phyloP scores from a whole-genome alignment of 1,140 invertebrate genomes.

The Brachionus sp. region DNA sequence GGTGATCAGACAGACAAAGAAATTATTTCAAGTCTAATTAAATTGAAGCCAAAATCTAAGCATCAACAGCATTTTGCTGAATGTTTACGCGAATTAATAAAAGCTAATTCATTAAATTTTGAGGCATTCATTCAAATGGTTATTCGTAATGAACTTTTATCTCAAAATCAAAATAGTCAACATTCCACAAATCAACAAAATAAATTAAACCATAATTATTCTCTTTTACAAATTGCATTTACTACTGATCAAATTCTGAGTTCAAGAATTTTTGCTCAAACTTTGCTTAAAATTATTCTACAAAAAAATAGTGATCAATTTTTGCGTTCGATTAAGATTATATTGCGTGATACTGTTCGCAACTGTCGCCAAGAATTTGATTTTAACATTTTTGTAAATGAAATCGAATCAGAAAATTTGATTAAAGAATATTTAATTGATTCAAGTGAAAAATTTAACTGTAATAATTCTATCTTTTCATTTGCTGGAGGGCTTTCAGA shows the following conservation, averaged over 20 bases:
- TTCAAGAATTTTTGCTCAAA: conserved; percentile 65
- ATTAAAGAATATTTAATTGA: background rate
- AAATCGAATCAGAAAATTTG: conserved; percentile 65
- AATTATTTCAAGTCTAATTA: conserved; percentile 80
- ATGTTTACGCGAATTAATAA: conserved; percentile 69
- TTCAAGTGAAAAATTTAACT: background rate
- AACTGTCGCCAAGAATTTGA: conserved; percentile 75
- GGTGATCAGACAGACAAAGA: conserved; percentile 78
- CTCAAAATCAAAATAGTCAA: conserved; percentile 38
- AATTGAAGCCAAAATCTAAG: conserved; percentile 88
- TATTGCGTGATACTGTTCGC: conserved; percentile 82
- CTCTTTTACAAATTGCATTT: conserved; percentile 59
- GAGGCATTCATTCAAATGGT: conserved; percentile 14
- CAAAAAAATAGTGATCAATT: conserved; percentile 70
- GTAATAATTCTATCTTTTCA: background rate
- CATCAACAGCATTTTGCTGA: conserved; percentile 80
- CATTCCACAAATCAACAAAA: conserved; percentile 46
- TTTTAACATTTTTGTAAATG: conserved; percentile 68
- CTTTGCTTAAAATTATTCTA: conserved; percentile 74
- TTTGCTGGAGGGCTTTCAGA: background rate
- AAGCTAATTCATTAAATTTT: conserved; percentile 47
- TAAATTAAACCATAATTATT: conserved; percentile 58
- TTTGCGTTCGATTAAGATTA: conserved; percentile 73
- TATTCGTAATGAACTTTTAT: background rate
- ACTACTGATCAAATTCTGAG: conserved; percentile 75